Base-by-base conservation (phyloP, 1,140 invertebrate genomes). In the Streblospio benedicti region DNA sequence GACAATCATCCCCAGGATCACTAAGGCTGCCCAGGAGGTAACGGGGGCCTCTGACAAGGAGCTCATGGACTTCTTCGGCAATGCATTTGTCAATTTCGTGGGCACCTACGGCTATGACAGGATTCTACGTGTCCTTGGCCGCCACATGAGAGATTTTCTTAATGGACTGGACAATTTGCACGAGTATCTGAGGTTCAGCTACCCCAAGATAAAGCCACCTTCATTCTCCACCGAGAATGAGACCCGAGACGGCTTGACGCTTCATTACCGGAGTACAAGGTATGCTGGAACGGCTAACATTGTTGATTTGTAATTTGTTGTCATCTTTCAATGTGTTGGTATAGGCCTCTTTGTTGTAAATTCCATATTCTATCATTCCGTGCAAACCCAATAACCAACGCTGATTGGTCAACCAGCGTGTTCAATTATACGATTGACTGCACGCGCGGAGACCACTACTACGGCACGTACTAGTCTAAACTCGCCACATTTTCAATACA, bases 201-300 rank as follows among this genome's bases (percentile, higher is more conserved):
- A 94, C 72, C 92, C 92, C 0, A 81, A 88, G 65, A 88, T 92
- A 86, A 76, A 85, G 61, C 91, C 93, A 0, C 92, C 93, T 0
- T 92, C 89, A 55, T 95, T 95, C 72, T 93, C 93, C 65, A 93
- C 91, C 70, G 91, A 94, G 76, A 90, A 92, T 69, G 93, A 96
- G 76, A 90, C 89, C 0, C 12, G 16, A 1, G 41, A 50, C 31
- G 57, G 57, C 0, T 79, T 95, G 41, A 91, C 89, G 1, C 80
- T 96, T 47, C 92, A 95, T 77, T 69, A 68, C 54, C 82, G 92
- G 49, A 93, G 90, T 58, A 93, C 91, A 76, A n/a, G n/a, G n/a
- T n/a, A n/a, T n/a, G n/a, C n/a, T n/a, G n/a, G n/a, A n/a, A n/a
- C n/a, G n/a, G n/a, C n/a, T n/a, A n/a, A n/a, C n/a, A n/a, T n/a